Evolutionary conservation across 2,113 vertebrate species (phyloP).

Genomic region (Phalacrocorax aristotelis): DNA sequence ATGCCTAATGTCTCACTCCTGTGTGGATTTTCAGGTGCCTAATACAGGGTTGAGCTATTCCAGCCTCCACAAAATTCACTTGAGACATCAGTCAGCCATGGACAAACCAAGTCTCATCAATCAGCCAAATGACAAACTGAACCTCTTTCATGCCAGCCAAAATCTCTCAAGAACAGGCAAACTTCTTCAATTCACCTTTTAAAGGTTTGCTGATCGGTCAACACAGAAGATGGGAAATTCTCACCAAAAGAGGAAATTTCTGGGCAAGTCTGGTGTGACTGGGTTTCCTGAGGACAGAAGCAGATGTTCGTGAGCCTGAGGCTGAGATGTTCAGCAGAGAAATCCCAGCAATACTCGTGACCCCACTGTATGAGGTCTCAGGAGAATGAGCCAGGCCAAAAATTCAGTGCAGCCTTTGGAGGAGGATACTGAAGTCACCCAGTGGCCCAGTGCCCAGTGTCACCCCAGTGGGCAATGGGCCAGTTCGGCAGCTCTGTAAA

Average conservation of each 20-base stretch:
- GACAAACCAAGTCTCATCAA: background rate
- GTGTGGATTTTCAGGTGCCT: background rate
- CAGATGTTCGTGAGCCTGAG: fast-evolving
- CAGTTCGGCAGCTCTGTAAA: background rate
- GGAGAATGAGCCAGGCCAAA: background rate
- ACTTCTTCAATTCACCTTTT: background rate
- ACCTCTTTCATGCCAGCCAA: background rate
- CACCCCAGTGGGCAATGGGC: background rate
- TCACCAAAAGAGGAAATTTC: background rate
- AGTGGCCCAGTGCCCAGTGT: constrained; percentile 28
- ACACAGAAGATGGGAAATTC: background rate
- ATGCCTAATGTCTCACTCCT: background rate
- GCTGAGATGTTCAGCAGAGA: background rate
- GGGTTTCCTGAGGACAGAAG: background rate
- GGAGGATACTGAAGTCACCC: constrained; percentile 6
- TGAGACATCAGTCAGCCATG: background rate
- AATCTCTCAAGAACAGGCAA: background rate
- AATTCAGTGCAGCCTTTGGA: background rate
- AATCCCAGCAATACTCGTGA: background rate
- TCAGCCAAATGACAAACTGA: background rate
- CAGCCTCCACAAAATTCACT: background rate
- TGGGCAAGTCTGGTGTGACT: background rate
- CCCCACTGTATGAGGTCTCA: background rate
- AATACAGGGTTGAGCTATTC: background rate
- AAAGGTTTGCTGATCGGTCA: background rate